Evolutionary conservation across 2,888 invertebrate genomes (phyloP), one percentile per base, ranked within the genome.

Genomic region (Pelosia muscerda): DNA sequence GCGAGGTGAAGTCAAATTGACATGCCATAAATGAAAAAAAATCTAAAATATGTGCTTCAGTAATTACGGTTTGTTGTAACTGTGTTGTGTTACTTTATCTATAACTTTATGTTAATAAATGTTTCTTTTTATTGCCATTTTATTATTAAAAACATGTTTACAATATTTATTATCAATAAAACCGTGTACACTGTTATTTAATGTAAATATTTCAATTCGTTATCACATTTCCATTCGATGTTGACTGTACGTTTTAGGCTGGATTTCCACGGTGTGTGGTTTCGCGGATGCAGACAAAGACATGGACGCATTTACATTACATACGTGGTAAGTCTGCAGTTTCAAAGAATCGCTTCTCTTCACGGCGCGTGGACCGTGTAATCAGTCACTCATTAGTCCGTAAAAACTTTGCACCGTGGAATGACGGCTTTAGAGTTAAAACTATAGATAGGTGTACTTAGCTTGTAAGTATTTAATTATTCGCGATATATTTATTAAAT

Each of bases 401-500:
- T n/a, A n/a, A n/a, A n/a, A n/a, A n/a, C n/a, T n/a, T n/a, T n/a
- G n/a, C n/a, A n/a, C n/a, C n/a, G n/a, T n/a, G n/a, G n/a, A n/a
- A n/a, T n/a, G n/a, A n/a, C n/a, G n/a, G n/a, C n/a, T 75, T 67
- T 75, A 81, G 65, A 49, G 42, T 69, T 71, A 70, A 65, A 68
- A 66, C 55, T 63, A 72, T 71, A 58, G 78, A 73, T 71, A 77
- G 68, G 65, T 49, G 31, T 71, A 71, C 70, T 67, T 81, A 81
- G 69, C 42, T 70, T 69, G 54, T 80, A 80, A 80, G 77, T 72
- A 68, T 75, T 76, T 76, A 74, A 71, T 68, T 71, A 68, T 74
- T 69, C 74, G 70, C 49, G 55, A 73, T 70, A 78, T 79, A 81
- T 79, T 82, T 84, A 82, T 79, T 80, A 76, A 80, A 84, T 76